Conservation (phyloP, 2,888 invertebrate genomes). For the Leptura quadrifasciata region DNA sequence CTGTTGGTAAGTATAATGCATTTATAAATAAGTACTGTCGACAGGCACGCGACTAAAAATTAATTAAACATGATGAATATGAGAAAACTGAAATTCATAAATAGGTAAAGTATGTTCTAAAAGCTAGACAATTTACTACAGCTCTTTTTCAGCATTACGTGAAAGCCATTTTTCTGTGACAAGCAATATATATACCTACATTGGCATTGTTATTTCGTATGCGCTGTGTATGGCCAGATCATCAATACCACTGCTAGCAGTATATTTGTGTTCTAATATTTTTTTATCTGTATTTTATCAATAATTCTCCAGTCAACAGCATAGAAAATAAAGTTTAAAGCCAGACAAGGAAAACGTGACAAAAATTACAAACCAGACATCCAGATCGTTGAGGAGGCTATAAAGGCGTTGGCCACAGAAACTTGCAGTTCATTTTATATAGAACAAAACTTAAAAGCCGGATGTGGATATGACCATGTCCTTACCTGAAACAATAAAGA, state of each 20-base stretch:
- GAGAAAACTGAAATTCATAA: not conserved
- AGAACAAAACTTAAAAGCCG: conserved; percentile 10
- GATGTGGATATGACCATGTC: conserved; percentile 1
- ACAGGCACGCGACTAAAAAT: not conserved
- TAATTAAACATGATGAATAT: not conserved
- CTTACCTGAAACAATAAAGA: conserved; percentile 26
- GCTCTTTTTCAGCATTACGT: not conserved
- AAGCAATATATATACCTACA: not conserved
- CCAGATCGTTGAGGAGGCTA: not conserved
- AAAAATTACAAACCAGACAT: conserved; percentile 47
- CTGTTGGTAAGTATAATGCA: no score
- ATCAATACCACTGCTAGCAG: conserved; percentile 1
- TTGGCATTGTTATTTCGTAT: not conserved
- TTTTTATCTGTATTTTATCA: conserved; percentile 41
- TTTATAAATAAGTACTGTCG: not conserved
- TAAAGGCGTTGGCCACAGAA: not conserved
- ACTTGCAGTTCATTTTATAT: conserved; percentile 8
- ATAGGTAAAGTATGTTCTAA: not conserved
- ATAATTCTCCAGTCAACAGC: conserved; percentile 47
- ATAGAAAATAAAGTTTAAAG: conserved; percentile 47
- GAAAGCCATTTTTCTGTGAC: not conserved
- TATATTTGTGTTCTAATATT: conserved; percentile 6
- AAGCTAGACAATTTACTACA: not conserved
- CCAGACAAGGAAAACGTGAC: conserved; percentile 55
- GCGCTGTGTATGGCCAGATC: not conserved